phyloP scores from a whole-genome alignment of 2,797 vertebrate species.

The Babyrousa celebensis region DNA sequence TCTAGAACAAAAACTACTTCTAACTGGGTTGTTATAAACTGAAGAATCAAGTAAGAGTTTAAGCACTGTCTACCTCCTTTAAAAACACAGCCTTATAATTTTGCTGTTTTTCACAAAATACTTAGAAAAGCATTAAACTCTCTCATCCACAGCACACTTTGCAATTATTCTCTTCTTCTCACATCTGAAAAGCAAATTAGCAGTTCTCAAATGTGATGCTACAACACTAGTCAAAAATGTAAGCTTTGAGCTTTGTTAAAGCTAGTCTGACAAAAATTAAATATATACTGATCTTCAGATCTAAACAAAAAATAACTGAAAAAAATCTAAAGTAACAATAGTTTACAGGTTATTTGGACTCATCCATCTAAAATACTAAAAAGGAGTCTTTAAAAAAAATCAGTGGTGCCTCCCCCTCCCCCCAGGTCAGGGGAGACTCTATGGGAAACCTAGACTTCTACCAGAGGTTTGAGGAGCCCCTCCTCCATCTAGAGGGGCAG shows the following conservation, averaged over 20 bases:
- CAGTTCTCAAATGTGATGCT: conserved; percentile 75
- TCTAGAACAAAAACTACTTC: conserved; percentile 61
- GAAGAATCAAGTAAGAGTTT: conserved; percentile 60
- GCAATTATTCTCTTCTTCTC: conserved; percentile 78
- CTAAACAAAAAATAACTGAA: conserved; percentile 69
- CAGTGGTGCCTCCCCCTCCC: too few relatives aligned
- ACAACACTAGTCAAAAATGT: conserved; percentile 79
- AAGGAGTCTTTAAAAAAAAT: conserved; percentile 1
- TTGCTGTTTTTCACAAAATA: conserved; percentile 80
- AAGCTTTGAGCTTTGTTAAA: conserved; percentile 77
- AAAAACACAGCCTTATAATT: conserved; percentile 68
- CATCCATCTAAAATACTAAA: conserved; percentile 53
- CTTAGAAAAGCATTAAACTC: conserved; percentile 68
- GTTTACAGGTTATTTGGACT: conserved; percentile 43
- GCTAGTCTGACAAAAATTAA: conserved; percentile 81
- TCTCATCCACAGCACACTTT: conserved; percentile 71
- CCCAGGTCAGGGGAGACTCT: neutral
- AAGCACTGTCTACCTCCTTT: conserved; percentile 47
- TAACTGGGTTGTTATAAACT: conserved; percentile 7
- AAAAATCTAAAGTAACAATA: conserved; percentile 66
- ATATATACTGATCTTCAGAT: conserved; percentile 66
- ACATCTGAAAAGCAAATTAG: conserved; percentile 84
- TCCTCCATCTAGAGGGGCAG: too few relatives aligned
- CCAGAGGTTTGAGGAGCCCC: neutral
- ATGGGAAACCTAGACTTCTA: neutral